phyloP scores from a whole-genome alignment of 2,797 vertebrate genomes.

The Tenualosa thibaudeaui region DNA sequence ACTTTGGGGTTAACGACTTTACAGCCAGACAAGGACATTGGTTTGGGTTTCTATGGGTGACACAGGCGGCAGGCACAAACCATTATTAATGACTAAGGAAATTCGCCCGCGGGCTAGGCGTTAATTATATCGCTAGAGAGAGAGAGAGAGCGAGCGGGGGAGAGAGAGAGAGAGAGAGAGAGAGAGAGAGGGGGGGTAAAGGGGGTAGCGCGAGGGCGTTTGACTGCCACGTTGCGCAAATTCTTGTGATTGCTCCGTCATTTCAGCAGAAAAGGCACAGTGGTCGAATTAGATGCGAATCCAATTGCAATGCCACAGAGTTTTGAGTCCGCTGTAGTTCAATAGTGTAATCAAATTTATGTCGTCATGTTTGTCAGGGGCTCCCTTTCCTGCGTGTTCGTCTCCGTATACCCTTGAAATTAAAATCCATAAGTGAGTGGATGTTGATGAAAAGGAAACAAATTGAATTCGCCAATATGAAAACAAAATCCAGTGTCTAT shows the following conservation, averaged over 20 bases:
- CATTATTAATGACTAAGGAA: constrained; percentile 78
- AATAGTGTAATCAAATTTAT: constrained; percentile 53
- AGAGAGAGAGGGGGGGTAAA: constrained; percentile 44
- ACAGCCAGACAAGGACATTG: constrained; percentile 68
- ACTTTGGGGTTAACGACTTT: constrained; percentile 55
- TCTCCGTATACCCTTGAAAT: constrained; percentile 47
- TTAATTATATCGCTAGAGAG: constrained; percentile 79
- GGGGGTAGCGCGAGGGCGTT: constrained; percentile 43
- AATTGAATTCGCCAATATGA: constrained; percentile 55
- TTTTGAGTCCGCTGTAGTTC: constrained; percentile 41
- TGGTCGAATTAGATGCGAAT: constrained; percentile 48
- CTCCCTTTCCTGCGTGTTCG: constrained; percentile 38
- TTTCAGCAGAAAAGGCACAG: constrained; percentile 37
- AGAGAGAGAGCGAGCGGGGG: constrained; percentile 38
- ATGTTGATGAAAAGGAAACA: constrained; percentile 50
- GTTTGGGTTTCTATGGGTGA: constrained; percentile 71
- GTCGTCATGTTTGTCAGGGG: constrained; percentile 42
- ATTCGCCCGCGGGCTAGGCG: constrained; percentile 73
- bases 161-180: constrained; percentile 47
- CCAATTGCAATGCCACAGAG: constrained; percentile 51
- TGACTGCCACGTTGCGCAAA: constrained; percentile 36
- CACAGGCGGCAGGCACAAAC: constrained; percentile 71
- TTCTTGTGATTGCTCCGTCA: constrained; percentile 53
- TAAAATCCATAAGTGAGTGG: constrained; percentile 49
- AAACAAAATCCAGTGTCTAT: constrained; percentile 50